Evolutionary conservation across 2,888 invertebrate species (phyloP).

Genomic region (Rhagonycha fulva): DNA sequence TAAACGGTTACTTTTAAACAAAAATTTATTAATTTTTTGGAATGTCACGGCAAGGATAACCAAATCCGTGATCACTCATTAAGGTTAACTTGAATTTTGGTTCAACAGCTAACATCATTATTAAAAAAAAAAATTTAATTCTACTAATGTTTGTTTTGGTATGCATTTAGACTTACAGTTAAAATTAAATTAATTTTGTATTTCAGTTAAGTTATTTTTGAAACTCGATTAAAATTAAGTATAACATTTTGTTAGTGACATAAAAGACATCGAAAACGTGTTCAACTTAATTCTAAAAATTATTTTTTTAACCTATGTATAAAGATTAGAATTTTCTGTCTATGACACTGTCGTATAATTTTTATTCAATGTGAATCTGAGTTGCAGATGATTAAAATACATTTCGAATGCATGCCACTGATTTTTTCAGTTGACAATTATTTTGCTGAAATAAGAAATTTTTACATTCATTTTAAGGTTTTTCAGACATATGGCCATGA

Average conservation of each 20-base stretch:
- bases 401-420: neutral
- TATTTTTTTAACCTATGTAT: neutral
- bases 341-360: neutral
- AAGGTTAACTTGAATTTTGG: no score
- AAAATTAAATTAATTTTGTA: no score
- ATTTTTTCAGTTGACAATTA: neutral
- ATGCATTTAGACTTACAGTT: no score
- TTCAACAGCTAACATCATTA: no score
- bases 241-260: neutral
- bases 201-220: no score
- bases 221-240: neutral
- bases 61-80: no score
- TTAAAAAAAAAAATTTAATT: no score
- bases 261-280: neutral
- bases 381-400: neutral
- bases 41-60: no score
- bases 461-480: no score
- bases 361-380: neutral
- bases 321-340: neutral
- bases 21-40: no score
- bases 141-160: no score
- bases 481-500: no score
- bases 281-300: neutral
- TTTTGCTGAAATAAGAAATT: neutral
- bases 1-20: neutral